These are phyloP conservation scores for Acanthaster planci DNA, from an alignment of 35 echinoderm and acorn worm species.

Conservation along the genomic window DNA sequence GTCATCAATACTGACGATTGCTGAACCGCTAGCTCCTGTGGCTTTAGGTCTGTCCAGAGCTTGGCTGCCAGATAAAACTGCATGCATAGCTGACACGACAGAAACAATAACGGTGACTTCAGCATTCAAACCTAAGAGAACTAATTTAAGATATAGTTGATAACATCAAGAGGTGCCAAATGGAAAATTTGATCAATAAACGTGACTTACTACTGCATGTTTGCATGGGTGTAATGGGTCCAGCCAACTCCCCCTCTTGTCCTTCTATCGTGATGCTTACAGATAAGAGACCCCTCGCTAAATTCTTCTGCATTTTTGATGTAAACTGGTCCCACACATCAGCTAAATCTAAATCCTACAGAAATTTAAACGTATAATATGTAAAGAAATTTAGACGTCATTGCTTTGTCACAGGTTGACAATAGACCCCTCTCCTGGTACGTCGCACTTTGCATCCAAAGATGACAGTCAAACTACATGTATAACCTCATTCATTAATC, in stretches of 20 bases:
- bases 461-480: neutral
- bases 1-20: slow-evolving; percentile 65
- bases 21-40: slow-evolving; percentile 89
- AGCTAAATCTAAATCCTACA: slow-evolving; percentile 51
- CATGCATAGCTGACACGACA: slow-evolving; percentile 67
- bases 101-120: neutral
- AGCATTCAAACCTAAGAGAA: neutral
- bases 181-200: no score
- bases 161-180: neutral
- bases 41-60: slow-evolving; percentile 71
- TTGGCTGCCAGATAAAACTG: slow-evolving; percentile 90
- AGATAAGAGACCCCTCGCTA: slow-evolving; percentile 59
- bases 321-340: slow-evolving; percentile 46
- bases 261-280: slow-evolving; percentile 39
- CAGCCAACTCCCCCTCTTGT: slow-evolving; percentile 38
- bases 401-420: neutral
- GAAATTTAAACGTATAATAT: no score
- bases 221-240: slow-evolving; percentile 67
- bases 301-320: slow-evolving; percentile 52
- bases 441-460: neutral
- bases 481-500: no score
- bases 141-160: neutral
- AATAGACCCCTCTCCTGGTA: neutral
- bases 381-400: slow-evolving; percentile 1
- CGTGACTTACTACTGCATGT: slow-evolving; percentile 89